A percentile compares a stretch with the other conserved stretches of the same genome.
Evolutionary conservation across 92 coral and sea anemone species (phyloP).

Genomic region (Epizoanthus stellaris): DNA sequence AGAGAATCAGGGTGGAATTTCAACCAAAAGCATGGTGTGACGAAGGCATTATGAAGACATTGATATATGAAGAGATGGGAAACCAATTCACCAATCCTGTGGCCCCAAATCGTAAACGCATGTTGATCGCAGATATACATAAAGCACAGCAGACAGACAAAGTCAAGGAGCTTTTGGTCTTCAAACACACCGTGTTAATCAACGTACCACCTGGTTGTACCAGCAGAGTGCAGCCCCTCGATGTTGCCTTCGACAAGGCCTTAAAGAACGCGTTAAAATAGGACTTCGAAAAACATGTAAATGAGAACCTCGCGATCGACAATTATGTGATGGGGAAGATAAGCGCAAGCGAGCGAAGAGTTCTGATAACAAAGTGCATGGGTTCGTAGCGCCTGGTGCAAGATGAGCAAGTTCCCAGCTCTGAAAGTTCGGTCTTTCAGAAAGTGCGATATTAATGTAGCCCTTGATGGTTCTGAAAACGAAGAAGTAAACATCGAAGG

Average conservation of each 20-base stretch:
- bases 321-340: too few species aligned
- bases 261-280: conserved; percentile 18
- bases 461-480: conserved; percentile 25
- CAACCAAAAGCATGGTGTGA: conserved; percentile 49
- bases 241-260: conserved; percentile 29
- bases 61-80: conserved; percentile 36
- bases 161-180: conserved; percentile 13
- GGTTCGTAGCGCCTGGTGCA: conserved; percentile 9
- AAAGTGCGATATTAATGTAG: conserved; percentile 19
- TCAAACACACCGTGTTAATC: conserved; percentile 30
- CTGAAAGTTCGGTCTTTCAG: neutral
- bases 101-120: conserved; percentile 1
- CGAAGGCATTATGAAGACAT: conserved; percentile 24
- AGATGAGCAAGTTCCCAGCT: neutral
- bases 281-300: conserved; percentile 24
- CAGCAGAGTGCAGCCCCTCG: conserved; percentile 39
- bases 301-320: conserved; percentile 21
- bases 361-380: conserved; percentile 12
- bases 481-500: conserved; percentile 23
- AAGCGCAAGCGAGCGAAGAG: conserved; percentile 16
- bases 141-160: conserved; percentile 30
- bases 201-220: conserved; percentile 36
- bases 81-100: conserved; percentile 42
- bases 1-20: conserved; percentile 31
- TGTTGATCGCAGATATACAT: conserved; percentile 40